Percentiles rank a stretch among this genome's conserved stretches.
These are phyloP conservation scores for Contarinia nasturtii DNA, from an alignment of 1,140 invertebrate species.

Conservation along the genomic window DNA sequence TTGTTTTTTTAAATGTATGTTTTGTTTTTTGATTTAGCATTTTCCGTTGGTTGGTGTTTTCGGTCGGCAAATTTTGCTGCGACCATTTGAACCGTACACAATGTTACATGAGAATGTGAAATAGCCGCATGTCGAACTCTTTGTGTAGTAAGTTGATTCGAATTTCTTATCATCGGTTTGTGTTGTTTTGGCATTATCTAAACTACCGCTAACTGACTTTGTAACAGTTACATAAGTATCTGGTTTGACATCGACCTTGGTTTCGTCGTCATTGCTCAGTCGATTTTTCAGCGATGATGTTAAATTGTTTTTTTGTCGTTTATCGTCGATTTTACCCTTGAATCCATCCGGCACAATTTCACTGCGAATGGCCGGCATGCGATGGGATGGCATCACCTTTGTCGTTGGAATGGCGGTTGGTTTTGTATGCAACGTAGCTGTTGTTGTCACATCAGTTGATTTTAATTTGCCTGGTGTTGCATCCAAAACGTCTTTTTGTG, in stretches of 20 bases:
- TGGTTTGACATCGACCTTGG: slow-evolving; percentile 21
- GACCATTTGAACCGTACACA: slow-evolving; percentile 51
- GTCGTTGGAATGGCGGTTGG: slow-evolving; percentile 7
- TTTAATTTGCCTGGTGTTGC: neutral
- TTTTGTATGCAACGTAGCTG: slow-evolving; percentile 3
- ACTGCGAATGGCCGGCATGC: slow-evolving; percentile 13
- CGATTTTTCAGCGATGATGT: slow-evolving; percentile 9
- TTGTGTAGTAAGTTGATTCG: slow-evolving; percentile 61
- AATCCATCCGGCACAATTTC: slow-evolving; percentile 18
- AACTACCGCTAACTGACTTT: slow-evolving; percentile 52
- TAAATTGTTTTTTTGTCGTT: slow-evolving; percentile 20
- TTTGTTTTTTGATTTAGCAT: slow-evolving; percentile 9
- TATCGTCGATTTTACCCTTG: slow-evolving; percentile 21
- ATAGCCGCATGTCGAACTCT: slow-evolving; percentile 67
- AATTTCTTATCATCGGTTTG: slow-evolving; percentile 37
- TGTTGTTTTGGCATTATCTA: slow-evolving; percentile 32
- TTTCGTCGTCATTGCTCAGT: slow-evolving; percentile 5
- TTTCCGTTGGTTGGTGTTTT: slow-evolving; percentile 29
- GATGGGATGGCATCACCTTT: slow-evolving; percentile 16
- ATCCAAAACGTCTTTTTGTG: slow-evolving; percentile 16
- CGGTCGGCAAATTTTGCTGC: slow-evolving; percentile 60
- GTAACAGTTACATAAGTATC: slow-evolving; percentile 48
- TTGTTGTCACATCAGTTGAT: neutral
- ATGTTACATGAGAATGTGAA: slow-evolving; percentile 67
- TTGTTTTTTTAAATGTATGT: neutral